phyloP scores from a whole-genome alignment of 2,113 vertebrate genomes.

The Gallinago paraguaiae region DNA sequence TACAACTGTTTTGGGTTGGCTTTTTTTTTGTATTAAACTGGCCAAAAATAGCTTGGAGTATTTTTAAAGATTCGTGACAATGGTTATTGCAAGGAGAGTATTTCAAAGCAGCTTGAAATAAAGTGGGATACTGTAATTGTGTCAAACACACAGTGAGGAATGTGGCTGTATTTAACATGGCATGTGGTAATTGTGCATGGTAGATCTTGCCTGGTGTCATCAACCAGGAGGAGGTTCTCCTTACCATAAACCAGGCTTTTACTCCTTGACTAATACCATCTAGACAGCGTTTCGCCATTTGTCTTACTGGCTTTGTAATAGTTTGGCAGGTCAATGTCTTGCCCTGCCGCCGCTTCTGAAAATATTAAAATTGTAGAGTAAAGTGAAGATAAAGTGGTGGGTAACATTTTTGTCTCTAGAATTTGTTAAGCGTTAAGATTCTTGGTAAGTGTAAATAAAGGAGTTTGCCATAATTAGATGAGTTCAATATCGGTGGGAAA shows the following conservation, averaged over 20 bases:
- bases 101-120: not conserved
- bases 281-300: not conserved
- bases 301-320: not conserved
- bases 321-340: not conserved
- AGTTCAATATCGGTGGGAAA: not conserved
- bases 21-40: not conserved
- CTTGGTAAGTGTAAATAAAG: not conserved
- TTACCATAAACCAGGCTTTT: not conserved
- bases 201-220: not conserved
- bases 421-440: not conserved
- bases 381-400: not conserved
- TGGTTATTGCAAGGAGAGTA: not conserved
- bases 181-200: not conserved
- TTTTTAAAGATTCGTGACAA: not conserved
- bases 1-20: not conserved
- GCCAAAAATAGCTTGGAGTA: not conserved
- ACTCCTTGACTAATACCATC: not conserved
- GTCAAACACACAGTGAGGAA: not conserved
- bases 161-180: not conserved
- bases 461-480: not conserved
- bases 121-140: not conserved
- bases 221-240: not conserved
- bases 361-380: not conserved
- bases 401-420: not conserved
- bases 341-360: not conserved